Base-by-base conservation (phyloP, 2,888 invertebrate species). In the Tineola bisselliella region DNA sequence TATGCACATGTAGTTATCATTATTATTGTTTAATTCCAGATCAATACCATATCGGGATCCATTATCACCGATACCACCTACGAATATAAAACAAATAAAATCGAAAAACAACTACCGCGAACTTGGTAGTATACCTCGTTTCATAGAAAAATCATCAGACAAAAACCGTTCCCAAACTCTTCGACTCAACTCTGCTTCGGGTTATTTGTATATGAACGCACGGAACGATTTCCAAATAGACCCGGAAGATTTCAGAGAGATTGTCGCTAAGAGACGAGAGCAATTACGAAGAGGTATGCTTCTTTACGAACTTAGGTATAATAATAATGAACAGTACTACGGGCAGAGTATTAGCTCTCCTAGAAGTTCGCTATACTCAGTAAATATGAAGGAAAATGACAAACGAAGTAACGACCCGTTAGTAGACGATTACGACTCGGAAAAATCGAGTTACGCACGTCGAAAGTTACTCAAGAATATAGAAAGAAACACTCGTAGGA, bases 121-220 rank as follows among this genome's bases (percentile, higher is more conserved):
- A 57, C 63, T 80, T 0, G 80, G 80, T 59, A 69, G 68, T 60
- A 68, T 87, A 60, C 87, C 87, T 0, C 76, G 87, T 1, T 81
- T 80, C 72, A 84, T 84, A 17, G 88, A 88, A 63, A 86, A 83
- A 63, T 71, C 81, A 0, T 79, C 79, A 0, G 70, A 77, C 1
- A 83, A 81, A 38, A 76, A 75, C 66, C 70, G 76, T 0, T 86
- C 87, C 0, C 87, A 87, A 57, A 80, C 87, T 0, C 68, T 88
- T 0, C 70, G 88, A 0, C 78, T 88, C 0, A 87, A 87, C 67
- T 88, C 88, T 0, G 88, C 88, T 0, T 88, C 88, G 0, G 88
- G 88, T 0, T 84, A 87, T 65, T 69, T 88, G 1, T 87, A 84
- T 64, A 88, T 88, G 88, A 88, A 87, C 71, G 88, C 88, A 0